Evolutionary conservation across 2,888 invertebrate genomes (phyloP).

Genomic region (Apoderus coryli): DNA sequence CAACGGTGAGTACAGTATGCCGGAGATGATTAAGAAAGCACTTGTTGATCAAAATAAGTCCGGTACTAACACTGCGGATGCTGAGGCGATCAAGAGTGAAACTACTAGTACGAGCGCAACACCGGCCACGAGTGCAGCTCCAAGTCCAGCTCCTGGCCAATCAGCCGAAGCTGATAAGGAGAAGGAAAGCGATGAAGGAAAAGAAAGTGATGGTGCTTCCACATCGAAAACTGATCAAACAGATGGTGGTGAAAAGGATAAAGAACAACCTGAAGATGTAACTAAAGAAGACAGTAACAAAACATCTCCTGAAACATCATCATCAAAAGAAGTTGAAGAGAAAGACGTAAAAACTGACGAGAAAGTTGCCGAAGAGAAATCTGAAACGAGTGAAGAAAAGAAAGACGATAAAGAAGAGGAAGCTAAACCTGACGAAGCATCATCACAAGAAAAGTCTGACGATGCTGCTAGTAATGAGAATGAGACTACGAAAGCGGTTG

Average conservation of each 20-base stretch:
- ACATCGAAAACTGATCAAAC: constrained; percentile 26
- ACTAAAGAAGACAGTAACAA: constrained; percentile 15
- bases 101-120: constrained; percentile 47
- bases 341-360: constrained; percentile 15
- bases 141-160: constrained; percentile 50
- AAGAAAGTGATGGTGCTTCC: constrained; percentile 27
- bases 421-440: constrained; percentile 9
- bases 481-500: constrained; percentile 32
- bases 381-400: constrained; percentile 16
- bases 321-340: constrained; percentile 17
- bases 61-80: constrained; percentile 30
- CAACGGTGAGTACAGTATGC: constrained; percentile 97
- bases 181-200: constrained; percentile 23
- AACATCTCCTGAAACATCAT: constrained; percentile 18
- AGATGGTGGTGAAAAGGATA: constrained; percentile 20
- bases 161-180: constrained; percentile 22
- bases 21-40: constrained; percentile 71
- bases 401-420: constrained; percentile 26
- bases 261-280: constrained; percentile 22
- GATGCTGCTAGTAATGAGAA: constrained; percentile 25
- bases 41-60: constrained; percentile 50
- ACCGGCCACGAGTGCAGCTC: constrained; percentile 53
- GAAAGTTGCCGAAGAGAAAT: constrained; percentile 2
- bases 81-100: constrained; percentile 36
- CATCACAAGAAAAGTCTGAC: constrained; percentile 27